phyloP scores from a whole-genome alignment of 1,140 invertebrate genomes.

The Olivierus martensii region DNA sequence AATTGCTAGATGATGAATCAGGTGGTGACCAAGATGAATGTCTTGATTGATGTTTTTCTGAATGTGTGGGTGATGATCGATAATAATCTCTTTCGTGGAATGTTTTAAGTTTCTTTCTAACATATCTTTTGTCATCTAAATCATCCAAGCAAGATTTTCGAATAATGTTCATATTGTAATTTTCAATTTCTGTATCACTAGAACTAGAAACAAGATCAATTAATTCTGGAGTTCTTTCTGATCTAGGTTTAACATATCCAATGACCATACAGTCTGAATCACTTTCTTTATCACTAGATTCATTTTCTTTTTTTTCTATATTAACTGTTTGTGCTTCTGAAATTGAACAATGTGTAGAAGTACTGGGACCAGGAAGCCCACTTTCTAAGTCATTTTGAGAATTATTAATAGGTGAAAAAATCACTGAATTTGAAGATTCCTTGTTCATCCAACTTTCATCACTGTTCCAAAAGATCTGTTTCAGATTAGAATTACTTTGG shows the following conservation, averaged over 20 bases:
- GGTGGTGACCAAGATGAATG: no score
- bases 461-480: background rate
- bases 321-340: constrained; percentile 20
- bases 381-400: background rate
- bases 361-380: background rate
- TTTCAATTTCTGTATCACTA: constrained; percentile 19
- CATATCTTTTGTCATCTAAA: no score
- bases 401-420: background rate
- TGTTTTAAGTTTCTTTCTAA: no score
- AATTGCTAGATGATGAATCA: no score
- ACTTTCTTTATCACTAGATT: background rate
- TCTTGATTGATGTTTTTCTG: no score
- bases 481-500: background rate
- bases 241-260: constrained; percentile 37
- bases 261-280: constrained; percentile 24
- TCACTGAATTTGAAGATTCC: background rate
- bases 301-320: background rate
- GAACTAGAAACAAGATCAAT: constrained; percentile 33
- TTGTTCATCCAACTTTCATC: no score
- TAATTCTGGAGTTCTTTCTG: constrained; percentile 38
- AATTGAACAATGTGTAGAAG: background rate
- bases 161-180: no score
- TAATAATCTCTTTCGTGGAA: no score
- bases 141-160: no score
- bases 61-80: no score